These are phyloP conservation scores for Fragum whitleyi DNA, from an alignment of 2,888 invertebrate genomes.

Conservation along the genomic window DNA sequence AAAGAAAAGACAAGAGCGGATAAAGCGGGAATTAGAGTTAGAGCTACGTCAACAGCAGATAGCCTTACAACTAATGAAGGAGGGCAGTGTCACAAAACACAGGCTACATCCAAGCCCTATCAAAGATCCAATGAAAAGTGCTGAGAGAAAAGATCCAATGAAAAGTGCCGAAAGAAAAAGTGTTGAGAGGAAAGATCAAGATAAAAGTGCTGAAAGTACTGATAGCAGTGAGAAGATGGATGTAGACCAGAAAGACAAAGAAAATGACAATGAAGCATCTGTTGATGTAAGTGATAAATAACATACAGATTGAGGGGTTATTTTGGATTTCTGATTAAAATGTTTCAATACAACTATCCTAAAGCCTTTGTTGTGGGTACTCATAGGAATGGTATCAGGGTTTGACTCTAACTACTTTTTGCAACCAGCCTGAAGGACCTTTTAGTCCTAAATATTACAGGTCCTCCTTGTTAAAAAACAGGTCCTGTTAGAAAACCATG, in stretches of 20 bases:
- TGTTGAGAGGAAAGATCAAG: not conserved
- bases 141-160: not conserved
- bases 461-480: too few relatives aligned
- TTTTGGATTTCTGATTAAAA: too few relatives aligned
- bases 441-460: too few relatives aligned
- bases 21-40: slow-evolving; percentile 72
- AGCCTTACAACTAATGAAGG: slow-evolving; percentile 71
- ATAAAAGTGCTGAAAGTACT: not conserved
- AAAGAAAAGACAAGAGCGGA: slow-evolving; percentile 32
- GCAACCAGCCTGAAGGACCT: too few relatives aligned
- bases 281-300: not conserved
- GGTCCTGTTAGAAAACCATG: too few relatives aligned
- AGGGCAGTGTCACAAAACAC: slow-evolving; percentile 13
- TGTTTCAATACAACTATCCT: too few relatives aligned
- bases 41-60: slow-evolving; percentile 76
- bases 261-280: not conserved
- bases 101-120: not conserved
- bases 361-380: too few relatives aligned
- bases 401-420: too few relatives aligned
- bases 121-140: not conserved
- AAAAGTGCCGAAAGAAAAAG: not conserved
- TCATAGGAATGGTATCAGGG: too few relatives aligned
- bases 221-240: not conserved
- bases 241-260: not conserved
- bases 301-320: too few relatives aligned